Evolutionary conservation across 92 coral and sea anemone species (phyloP), one percentile per base, ranked within the genome.

Genomic region (Heliopora coerulea): DNA sequence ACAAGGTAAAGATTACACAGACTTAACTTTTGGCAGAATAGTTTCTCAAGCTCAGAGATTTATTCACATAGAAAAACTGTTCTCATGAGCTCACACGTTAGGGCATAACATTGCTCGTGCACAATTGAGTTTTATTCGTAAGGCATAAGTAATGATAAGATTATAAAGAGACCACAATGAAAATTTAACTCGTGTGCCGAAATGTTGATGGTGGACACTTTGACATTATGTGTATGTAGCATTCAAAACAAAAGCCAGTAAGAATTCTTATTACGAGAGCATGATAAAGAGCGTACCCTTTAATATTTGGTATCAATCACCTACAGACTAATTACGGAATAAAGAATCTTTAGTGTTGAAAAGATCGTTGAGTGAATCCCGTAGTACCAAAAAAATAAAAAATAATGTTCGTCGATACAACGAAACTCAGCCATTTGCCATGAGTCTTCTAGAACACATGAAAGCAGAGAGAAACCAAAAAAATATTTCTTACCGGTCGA

Each of bases 141-240:
- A n/a, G n/a, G n/a, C n/a, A n/a, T n/a, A n/a, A n/a, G n/a, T n/a
- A n/a, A n/a, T n/a, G n/a, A n/a, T n/a, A n/a, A n/a, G n/a, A n/a
- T n/a, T n/a, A n/a, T n/a, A n/a, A n/a, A n/a, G n/a, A n/a, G n/a
- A n/a, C n/a, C n/a, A 37, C 42, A 37, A 12, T 37, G 42, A 37
- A 37, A 37, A n/a, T n/a, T n/a, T 37, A 37, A 12, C 56, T 69
- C 41, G 29, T 50, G 35, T 18, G 56, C 37, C 44, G 56, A n/a
- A 69, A 69, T 69, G 61, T 52, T 49, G 48, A 29, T 54, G 76
- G 42, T 67, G 24, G 54, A 49, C 7, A 56, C 48, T 49, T 49
- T 69, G 76, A 69, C 76, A 69, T 49, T 69, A 41, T 68, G 59
- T 68, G 75, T 49, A 69, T 69, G 62, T 69, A 69, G 48, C 76